Evolutionary conservation across 2,888 invertebrate genomes (phyloP).

Genomic region (Agelastica alni): DNA sequence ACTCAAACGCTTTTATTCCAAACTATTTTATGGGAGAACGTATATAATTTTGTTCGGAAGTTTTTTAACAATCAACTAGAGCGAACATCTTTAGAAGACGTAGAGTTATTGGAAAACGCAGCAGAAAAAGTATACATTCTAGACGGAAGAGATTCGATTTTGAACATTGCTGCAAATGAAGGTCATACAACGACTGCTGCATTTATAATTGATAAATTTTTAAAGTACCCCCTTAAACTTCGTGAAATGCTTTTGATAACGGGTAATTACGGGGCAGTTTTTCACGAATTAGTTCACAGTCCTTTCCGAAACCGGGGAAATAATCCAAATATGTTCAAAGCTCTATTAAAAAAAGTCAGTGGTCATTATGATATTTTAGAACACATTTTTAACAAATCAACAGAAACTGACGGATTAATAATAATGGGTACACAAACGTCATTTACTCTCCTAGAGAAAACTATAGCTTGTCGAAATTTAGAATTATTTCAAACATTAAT

Average conservation of each 20-base stretch:
- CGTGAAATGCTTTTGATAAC: not conserved
- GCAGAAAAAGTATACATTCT: not conserved
- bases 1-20: not conserved
- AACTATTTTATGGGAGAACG: slow-evolving; percentile 1
- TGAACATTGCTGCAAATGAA: slow-evolving; percentile 2
- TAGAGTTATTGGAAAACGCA: not conserved
- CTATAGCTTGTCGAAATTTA: not conserved
- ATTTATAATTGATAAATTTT: not conserved
- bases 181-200: not conserved
- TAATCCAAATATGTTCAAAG: not conserved
- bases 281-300: slow-evolving; percentile 1
- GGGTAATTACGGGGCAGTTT: not conserved
- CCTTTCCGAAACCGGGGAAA: not conserved
- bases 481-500: slow-evolving; percentile 2
- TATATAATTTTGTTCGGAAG: slow-evolving; percentile 2
- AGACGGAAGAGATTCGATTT: not conserved
- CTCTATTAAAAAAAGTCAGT: not conserved
- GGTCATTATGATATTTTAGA: not conserved
- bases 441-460: slow-evolving; percentile 7
- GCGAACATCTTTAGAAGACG: not conserved
- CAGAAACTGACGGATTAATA: slow-evolving; percentile 6
- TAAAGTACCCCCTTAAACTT: not conserved
- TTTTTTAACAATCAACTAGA: slow-evolving; percentile 7
- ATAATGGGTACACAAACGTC: slow-evolving; percentile 3
- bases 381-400: not conserved